Conservation (phyloP, 1,140 invertebrate genomes). For the Temnothorax nylanderi region DNA sequence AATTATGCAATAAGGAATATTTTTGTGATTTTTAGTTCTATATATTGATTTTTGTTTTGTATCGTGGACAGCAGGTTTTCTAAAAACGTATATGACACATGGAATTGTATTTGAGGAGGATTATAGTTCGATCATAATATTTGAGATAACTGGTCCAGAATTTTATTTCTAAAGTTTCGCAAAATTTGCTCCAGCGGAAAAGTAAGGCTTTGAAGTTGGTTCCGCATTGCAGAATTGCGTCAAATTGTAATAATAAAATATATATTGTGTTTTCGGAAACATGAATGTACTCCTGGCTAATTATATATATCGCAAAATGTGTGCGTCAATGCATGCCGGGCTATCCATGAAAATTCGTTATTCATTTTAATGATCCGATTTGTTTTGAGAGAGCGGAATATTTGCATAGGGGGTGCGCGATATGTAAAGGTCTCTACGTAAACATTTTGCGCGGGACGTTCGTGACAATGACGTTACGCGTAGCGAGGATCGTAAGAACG, state of each 20-base stretch:
- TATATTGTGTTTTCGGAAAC: background rate
- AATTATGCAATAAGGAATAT: no score
- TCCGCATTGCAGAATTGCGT: no score
- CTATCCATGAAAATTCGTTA: background rate
- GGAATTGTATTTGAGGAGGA: no score
- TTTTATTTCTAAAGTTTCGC: no score
- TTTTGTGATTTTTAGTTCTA: no score
- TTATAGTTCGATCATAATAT: no score
- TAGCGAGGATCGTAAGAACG: slow-evolving; percentile 55
- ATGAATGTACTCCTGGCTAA: background rate
- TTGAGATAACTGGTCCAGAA: no score
- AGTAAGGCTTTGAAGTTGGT: no score
- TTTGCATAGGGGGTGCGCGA: slow-evolving; percentile 19
- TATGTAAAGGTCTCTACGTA: slow-evolving; percentile 53
- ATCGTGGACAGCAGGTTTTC: no score
- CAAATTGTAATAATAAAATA: background rate
- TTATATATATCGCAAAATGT: background rate
- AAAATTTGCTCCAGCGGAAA: no score
- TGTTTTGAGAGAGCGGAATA: background rate
- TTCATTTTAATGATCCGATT: background rate
- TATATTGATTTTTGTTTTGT: no score
- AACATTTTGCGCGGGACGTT: slow-evolving; percentile 67
- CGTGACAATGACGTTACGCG: slow-evolving; percentile 69
- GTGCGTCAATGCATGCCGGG: background rate
- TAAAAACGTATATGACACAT: no score